A percentile compares a stretch with the other conserved stretches of the same genome.
These are phyloP conservation scores for Hystrix brachyura DNA, from an alignment of 2,113 vertebrate species.

Conservation along the genomic window DNA sequence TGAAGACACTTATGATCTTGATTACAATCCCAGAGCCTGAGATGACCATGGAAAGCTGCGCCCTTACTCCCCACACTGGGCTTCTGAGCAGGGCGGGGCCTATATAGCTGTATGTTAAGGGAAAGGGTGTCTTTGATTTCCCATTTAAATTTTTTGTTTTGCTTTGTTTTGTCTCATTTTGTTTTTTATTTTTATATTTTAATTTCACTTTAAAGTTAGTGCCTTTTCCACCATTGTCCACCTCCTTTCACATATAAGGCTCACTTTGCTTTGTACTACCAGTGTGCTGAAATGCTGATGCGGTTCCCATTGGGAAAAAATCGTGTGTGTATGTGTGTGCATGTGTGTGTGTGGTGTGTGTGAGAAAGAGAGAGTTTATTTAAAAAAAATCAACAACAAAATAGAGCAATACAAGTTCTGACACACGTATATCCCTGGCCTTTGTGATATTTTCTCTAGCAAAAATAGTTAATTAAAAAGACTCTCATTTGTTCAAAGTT, in stretches of 20 bases:
- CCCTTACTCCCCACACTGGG: neutral
- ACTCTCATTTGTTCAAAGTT: constrained; percentile 1
- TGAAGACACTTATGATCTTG: neutral
- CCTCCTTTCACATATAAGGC: neutral
- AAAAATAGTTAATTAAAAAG: constrained; percentile 17
- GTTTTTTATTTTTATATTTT: neutral
- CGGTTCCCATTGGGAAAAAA: neutral
- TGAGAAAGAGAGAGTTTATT: neutral
- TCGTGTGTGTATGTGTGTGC: neutral
- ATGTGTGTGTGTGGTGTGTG: neutral
- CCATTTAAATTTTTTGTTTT: neutral
- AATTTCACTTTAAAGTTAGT: neutral
- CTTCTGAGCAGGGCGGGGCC: neutral
- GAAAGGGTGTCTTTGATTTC: neutral
- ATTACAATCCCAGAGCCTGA: neutral
- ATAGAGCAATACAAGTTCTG: constrained; percentile 25
- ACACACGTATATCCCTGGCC: neutral
- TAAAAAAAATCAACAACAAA: constrained; percentile 47
- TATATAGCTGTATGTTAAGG: neutral
- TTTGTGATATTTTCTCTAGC: neutral
- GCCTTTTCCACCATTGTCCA: neutral
- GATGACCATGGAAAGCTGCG: neutral
- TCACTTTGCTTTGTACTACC: neutral
- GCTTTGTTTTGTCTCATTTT: neutral
- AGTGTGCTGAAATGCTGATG: neutral